Conservation (phyloP, 2,797 vertebrate genomes). For the Gymnothorax reevesii region DNA sequence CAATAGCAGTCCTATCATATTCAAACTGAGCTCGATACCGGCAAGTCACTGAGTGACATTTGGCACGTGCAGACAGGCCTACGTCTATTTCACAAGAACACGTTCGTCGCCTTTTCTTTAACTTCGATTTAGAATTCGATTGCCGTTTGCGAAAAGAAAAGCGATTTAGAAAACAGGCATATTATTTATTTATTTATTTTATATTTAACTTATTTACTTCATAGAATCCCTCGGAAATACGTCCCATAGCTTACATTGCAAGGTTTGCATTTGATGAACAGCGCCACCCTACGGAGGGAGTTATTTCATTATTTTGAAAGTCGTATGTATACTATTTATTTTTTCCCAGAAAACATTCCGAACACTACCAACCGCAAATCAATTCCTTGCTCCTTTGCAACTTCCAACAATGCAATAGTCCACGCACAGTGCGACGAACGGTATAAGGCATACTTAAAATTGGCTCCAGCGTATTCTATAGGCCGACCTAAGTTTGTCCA, state of each 20-base stretch:
- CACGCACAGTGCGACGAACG: neutral
- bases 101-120: neutral
- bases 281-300: conserved; percentile 72
- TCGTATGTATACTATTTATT: conserved; percentile 44
- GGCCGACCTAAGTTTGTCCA: neutral
- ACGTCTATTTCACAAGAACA: neutral
- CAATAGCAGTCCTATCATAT: neutral
- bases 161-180: neutral
- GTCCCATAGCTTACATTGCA: neutral
- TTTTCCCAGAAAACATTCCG: neutral
- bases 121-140: neutral
- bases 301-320: neutral
- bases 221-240: neutral
- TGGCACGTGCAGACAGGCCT: neutral
- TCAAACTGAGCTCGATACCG: neutral
- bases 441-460: neutral
- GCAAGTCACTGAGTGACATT: neutral
- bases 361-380: neutral
- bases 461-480: too few species aligned
- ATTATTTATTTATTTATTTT: neutral
- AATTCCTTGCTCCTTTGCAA: neutral
- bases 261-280: conserved; percentile 62
- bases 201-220: neutral
- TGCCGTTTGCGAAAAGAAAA: neutral
- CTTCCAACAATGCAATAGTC: neutral